Conservation (phyloP, 2,888 invertebrate species). For the Tiliacea aurago region DNA sequence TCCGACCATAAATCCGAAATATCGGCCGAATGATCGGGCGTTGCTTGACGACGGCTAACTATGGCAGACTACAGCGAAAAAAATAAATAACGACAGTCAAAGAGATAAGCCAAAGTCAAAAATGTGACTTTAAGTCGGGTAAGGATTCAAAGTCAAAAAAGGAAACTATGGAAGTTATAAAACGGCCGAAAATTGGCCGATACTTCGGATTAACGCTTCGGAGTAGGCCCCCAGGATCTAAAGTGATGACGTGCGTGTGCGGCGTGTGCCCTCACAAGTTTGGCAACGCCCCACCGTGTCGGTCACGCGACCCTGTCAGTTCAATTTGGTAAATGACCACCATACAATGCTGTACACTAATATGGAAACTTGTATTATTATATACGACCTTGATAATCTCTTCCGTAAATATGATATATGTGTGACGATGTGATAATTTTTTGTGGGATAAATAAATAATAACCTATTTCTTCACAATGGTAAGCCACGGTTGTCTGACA, state of each 20-base stretch:
- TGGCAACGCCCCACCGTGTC: slow-evolving; percentile 81
- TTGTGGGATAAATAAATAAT: neutral
- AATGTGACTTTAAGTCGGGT: too few relatives aligned
- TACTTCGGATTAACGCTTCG: too few relatives aligned
- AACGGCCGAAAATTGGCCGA: too few relatives aligned
- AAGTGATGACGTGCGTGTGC: slow-evolving; percentile 75
- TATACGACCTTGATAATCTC: slow-evolving; percentile 67
- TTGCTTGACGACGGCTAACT: too few relatives aligned
- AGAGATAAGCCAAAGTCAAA: too few relatives aligned
- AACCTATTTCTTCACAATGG: neutral
- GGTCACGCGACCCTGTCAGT: slow-evolving; percentile 67
- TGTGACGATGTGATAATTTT: slow-evolving; percentile 26
- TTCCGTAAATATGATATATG: slow-evolving; percentile 48
- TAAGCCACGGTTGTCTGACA: neutral
- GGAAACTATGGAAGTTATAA: too few relatives aligned
- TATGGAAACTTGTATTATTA: slow-evolving; percentile 69
- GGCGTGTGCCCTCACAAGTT: slow-evolving; percentile 78
- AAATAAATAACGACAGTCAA: too few relatives aligned
- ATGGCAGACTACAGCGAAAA: too few relatives aligned
- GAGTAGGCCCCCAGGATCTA: too few relatives aligned
- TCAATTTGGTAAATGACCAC: slow-evolving; percentile 84
- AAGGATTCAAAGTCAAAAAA: too few relatives aligned
- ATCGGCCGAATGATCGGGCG: too few relatives aligned
- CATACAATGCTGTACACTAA: slow-evolving; percentile 67
- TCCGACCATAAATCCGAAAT: too few relatives aligned